Evolutionary conservation across 2,888 invertebrate species (phyloP).

Genomic region (Stenurella melanura): DNA sequence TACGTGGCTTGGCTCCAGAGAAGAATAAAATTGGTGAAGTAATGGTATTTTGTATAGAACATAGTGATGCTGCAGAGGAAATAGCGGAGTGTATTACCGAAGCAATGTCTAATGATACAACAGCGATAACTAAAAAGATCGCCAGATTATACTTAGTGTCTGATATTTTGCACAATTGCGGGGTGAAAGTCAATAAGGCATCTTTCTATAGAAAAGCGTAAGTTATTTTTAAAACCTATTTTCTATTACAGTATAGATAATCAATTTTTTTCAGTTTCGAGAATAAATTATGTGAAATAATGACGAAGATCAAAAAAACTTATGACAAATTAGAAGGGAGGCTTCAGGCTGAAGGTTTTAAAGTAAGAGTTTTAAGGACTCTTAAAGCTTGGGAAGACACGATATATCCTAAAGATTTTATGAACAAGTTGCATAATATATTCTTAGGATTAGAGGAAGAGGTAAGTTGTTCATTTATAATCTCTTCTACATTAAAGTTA

Average conservation of each 20-base stretch:
- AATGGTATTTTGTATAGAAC: conserved; percentile 99
- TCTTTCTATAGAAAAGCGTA: conserved; percentile 93
- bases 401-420: conserved; percentile 95
- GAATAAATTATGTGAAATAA: conserved; percentile 84
- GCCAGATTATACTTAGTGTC: conserved; percentile 96
- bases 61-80: conserved; percentile 98
- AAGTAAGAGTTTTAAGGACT: conserved; percentile 90
- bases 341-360: conserved; percentile 97
- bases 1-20: conserved; percentile 89
- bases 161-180: conserved; percentile 97
- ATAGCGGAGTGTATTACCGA: conserved; percentile 94
- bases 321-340: conserved; percentile 86
- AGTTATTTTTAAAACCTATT: conserved; percentile 68
- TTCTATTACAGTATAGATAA: conserved; percentile 7
- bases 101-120: conserved; percentile 85
- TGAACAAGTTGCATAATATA: conserved; percentile 90
- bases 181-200: conserved; percentile 96
- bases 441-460: conserved; percentile 86
- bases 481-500: too few relatives aligned
- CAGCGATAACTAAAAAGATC: conserved; percentile 90
- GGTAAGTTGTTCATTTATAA: conserved; percentile 39
- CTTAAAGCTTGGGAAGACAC: conserved; percentile 99
- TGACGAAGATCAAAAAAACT: conserved; percentile 83
- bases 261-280: conserved; percentile 81
- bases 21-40: conserved; percentile 90